A percentile compares a stretch with the other conserved stretches of the same genome.
phyloP scores from a whole-genome alignment of 2,113 vertebrate genomes.

The Cranoglanis bouderius region DNA sequence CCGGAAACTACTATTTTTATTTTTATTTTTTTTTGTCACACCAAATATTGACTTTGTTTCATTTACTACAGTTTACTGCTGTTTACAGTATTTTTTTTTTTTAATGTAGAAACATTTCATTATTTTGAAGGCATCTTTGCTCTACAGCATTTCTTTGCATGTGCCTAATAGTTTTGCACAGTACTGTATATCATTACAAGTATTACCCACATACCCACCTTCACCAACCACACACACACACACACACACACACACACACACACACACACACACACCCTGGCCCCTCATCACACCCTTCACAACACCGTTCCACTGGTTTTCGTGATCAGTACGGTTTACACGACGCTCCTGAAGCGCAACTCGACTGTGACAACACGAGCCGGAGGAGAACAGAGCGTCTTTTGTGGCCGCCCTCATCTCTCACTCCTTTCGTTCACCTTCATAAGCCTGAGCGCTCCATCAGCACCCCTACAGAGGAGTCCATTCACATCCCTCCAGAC shows the following conservation, averaged over 20 bases:
- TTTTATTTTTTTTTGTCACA: too few species aligned
- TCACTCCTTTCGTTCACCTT: constrained; percentile 30
- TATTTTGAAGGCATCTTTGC: too few species aligned
- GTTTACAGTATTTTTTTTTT: too few species aligned
- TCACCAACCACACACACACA: background rate
- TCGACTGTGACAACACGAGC: constrained; percentile 57
- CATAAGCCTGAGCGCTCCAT: constrained; percentile 59
- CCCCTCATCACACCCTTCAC: background rate
- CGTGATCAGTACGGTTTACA: constrained; percentile 3
- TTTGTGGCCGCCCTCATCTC: constrained; percentile 63
- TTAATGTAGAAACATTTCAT: too few species aligned
- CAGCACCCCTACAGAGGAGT: constrained; percentile 75
- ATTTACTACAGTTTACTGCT: too few species aligned
- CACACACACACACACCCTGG: background rate
- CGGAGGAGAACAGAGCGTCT: constrained; percentile 62
- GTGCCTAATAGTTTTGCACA: too few species aligned
- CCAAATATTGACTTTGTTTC: too few species aligned
- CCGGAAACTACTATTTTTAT: too few species aligned
- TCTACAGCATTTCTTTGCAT: too few species aligned
- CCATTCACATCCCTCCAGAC: constrained; percentile 72
- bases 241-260: background rate
- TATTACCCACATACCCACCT: background rate
- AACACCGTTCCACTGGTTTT: background rate
- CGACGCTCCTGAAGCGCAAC: constrained; percentile 42
- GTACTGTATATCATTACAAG: too few species aligned